Conservation (phyloP, 2,888 invertebrate species). For the Epistrophe eligans region DNA sequence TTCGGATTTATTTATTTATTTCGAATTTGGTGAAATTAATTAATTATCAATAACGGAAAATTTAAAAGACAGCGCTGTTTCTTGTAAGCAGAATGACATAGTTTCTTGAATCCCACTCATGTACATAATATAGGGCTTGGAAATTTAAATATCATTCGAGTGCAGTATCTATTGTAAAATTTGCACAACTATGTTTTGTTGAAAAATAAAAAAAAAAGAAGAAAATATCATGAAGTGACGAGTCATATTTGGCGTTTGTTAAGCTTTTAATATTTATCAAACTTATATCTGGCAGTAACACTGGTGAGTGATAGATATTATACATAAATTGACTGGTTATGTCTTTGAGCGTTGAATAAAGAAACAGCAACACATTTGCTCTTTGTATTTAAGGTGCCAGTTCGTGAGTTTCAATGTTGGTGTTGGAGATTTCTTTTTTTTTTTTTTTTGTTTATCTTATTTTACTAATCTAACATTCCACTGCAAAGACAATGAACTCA, state of each 20-base stretch:
- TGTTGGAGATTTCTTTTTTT: slow-evolving; percentile 48
- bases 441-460: slow-evolving; percentile 8
- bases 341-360: slow-evolving; percentile 22
- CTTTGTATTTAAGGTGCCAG: slow-evolving; percentile 58
- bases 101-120: no score
- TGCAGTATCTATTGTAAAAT: no score
- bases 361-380: slow-evolving; percentile 48
- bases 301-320: slow-evolving; percentile 38
- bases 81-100: no score
- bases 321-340: slow-evolving; percentile 31
- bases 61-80: no score
- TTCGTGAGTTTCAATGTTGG: slow-evolving; percentile 44
- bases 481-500: slow-evolving; percentile 69
- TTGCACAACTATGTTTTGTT: background rate
- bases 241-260: background rate
- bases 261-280: slow-evolving; percentile 7
- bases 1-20: background rate
- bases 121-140: no score
- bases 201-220: background rate
- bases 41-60: background rate
- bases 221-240: background rate
- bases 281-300: slow-evolving; percentile 38
- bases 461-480: slow-evolving; percentile 34
- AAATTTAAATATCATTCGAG: no score
- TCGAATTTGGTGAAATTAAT: background rate